phyloP scores from a whole-genome alignment of 2,888 invertebrate species.

The Hetaerina titia region DNA sequence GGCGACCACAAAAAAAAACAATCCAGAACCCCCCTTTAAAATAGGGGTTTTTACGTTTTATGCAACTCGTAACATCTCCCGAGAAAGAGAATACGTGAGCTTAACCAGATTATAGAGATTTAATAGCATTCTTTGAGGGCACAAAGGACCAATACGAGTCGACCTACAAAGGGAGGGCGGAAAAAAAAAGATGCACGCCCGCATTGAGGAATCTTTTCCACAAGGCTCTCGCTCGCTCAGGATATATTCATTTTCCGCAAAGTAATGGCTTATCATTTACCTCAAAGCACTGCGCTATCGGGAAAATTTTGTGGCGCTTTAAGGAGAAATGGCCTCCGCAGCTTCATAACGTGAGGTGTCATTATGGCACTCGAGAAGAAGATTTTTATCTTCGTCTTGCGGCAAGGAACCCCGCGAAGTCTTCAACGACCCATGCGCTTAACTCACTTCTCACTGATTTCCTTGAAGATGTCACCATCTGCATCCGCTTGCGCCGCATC shows the following conservation, averaged over 20 bases:
- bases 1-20: too few relatives aligned
- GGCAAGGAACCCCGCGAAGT: background rate
- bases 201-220: background rate
- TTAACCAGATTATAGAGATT: background rate
- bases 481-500: background rate
- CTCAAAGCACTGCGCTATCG: background rate
- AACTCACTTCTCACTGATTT: background rate
- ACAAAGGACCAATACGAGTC: background rate
- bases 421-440: background rate
- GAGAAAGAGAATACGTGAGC: background rate
- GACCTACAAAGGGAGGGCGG: background rate
- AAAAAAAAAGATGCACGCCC: background rate
- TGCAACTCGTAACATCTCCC: background rate
- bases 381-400: background rate
- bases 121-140: background rate
- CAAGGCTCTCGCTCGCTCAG: background rate
- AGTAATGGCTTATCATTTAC: background rate
- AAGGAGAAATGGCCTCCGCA: background rate
- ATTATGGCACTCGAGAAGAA: background rate
- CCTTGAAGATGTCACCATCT: background rate
- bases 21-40: too few relatives aligned
- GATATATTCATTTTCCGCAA: conserved; percentile 1
- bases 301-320: background rate
- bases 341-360: conserved; percentile 32
- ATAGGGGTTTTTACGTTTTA: background rate